These are phyloP conservation scores for Monopis laevigella DNA, from an alignment of 2,888 invertebrate genomes.

Conservation along the genomic window DNA sequence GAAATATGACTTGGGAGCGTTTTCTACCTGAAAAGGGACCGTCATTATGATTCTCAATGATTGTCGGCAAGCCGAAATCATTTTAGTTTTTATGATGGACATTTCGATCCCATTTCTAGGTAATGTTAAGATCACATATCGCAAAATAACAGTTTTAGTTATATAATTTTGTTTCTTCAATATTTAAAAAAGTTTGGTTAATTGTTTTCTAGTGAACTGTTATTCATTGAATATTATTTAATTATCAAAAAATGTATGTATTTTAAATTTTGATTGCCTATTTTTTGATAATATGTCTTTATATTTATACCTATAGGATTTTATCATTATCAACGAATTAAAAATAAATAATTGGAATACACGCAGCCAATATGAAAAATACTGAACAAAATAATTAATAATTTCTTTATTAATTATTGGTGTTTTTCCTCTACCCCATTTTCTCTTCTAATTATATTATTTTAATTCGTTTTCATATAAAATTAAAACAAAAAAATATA, in stretches of 20 bases:
- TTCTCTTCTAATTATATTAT: too few species aligned
- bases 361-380: too few species aligned
- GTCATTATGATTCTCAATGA: constrained; percentile 55
- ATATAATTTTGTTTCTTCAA: too few species aligned
- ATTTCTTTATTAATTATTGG: too few species aligned
- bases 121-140: constrained; percentile 15
- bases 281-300: background rate
- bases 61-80: constrained; percentile 58
- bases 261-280: background rate
- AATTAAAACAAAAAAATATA: too few species aligned
- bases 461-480: too few species aligned
- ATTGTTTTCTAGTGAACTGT: constrained; percentile 8
- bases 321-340: background rate
- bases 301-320: background rate
- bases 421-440: too few species aligned
- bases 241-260: constrained; percentile 20
- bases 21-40: constrained; percentile 62
- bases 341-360: too few species aligned
- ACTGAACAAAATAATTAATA: too few species aligned
- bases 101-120: constrained; percentile 32
- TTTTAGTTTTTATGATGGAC: constrained; percentile 38
- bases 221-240: constrained; percentile 12
- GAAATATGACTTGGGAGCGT: constrained; percentile 60
- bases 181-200: background rate
- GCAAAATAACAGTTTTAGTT: constrained; percentile 4